Conservation (phyloP, 23 tunicate genomes). For the Corella eumyota region DNA sequence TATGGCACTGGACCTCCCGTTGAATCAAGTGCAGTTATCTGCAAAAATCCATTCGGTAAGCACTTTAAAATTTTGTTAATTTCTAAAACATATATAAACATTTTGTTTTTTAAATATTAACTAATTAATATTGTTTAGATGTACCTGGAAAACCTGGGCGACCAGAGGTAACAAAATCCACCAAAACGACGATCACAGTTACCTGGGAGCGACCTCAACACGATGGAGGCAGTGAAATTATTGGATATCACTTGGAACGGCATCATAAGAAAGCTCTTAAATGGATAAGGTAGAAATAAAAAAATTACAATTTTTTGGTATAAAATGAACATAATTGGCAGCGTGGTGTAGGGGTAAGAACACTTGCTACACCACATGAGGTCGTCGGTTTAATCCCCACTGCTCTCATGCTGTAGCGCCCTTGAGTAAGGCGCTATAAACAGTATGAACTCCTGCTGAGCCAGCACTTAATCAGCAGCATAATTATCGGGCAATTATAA, state of each 20-base stretch:
- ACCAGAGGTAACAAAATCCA: slow-evolving; percentile 41
- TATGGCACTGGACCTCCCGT: slow-evolving; percentile 63
- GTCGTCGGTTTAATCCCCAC: too few relatives aligned
- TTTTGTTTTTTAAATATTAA: neutral
- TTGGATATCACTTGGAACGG: slow-evolving; percentile 57
- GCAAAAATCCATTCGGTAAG: slow-evolving; percentile 86
- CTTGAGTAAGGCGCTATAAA: too few relatives aligned
- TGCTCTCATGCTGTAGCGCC: too few relatives aligned
- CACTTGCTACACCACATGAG: too few relatives aligned
- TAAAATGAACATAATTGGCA: too few relatives aligned
- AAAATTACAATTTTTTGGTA: too few relatives aligned
- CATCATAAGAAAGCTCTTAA: slow-evolving; percentile 59
- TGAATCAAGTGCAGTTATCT: slow-evolving; percentile 41
- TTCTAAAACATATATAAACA: neutral
- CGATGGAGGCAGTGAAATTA: slow-evolving; percentile 91
- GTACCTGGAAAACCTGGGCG: slow-evolving; percentile 74
- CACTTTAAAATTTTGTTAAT: neutral
- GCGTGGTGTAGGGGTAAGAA: too few relatives aligned
- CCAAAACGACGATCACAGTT: slow-evolving; percentile 47
- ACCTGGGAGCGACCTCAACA: slow-evolving; percentile 81
- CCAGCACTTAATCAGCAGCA: too few relatives aligned
- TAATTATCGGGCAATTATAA: too few relatives aligned
- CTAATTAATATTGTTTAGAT: slow-evolving; percentile 16
- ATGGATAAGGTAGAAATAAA: slow-evolving; percentile 64
- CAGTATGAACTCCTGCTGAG: too few relatives aligned